Evolutionary conservation across 2,888 invertebrate species (phyloP).

Genomic region (Digitonthophagus gazella): DNA sequence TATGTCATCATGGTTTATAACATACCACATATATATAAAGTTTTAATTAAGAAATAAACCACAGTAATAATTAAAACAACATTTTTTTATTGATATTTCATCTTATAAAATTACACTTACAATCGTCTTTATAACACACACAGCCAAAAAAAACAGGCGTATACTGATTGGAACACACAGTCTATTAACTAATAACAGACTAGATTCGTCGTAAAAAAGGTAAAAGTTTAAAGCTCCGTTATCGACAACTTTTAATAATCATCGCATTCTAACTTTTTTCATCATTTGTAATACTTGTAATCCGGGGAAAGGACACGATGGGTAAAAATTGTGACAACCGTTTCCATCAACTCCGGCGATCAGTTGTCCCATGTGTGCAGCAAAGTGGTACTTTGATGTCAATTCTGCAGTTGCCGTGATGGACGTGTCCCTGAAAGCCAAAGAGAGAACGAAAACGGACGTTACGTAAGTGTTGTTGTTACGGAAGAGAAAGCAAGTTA

Average conservation of each 20-base stretch:
- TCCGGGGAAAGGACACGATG: slow-evolving; percentile 63
- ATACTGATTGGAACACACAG: too few relatives aligned
- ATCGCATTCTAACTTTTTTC: slow-evolving; percentile 58
- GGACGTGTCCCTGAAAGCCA: slow-evolving; percentile 62
- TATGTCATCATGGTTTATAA: too few relatives aligned
- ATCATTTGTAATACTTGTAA: slow-evolving; percentile 63
- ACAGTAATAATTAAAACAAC: too few relatives aligned
- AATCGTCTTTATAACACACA: too few relatives aligned
- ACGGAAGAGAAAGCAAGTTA: slow-evolving; percentile 16
- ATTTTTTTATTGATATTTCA: too few relatives aligned
- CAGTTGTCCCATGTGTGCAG: slow-evolving; percentile 68
- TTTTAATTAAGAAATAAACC: too few relatives aligned
- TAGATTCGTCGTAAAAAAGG: not conserved
- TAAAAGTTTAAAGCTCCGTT: slow-evolving; percentile 4
- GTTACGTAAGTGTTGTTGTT: slow-evolving; percentile 7
- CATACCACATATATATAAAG: too few relatives aligned
- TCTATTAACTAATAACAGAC: not conserved
- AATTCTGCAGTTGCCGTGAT: slow-evolving; percentile 62
- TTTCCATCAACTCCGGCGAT: slow-evolving; percentile 64
- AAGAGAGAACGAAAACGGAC: slow-evolving; percentile 2
- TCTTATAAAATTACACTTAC: too few relatives aligned
- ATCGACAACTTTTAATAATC: slow-evolving; percentile 8
- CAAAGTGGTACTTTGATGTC: slow-evolving; percentile 64
- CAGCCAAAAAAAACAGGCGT: too few relatives aligned
- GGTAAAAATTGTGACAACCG: slow-evolving; percentile 67